Conservation (phyloP, 2,888 invertebrate genomes). For the Lasioglossum lativentre region DNA sequence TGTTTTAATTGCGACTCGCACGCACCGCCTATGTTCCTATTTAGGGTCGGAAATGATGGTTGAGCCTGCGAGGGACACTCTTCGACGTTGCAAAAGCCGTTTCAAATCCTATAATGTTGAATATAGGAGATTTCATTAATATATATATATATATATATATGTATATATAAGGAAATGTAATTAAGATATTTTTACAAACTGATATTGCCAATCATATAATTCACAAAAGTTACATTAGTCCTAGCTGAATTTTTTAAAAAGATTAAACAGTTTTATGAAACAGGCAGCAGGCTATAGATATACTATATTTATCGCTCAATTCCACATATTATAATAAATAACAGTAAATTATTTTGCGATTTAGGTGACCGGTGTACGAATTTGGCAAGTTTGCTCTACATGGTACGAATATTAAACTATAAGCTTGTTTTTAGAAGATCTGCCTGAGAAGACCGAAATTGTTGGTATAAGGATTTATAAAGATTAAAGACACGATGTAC, state of each 20-base stretch:
- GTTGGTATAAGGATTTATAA: background rate
- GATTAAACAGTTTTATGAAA: background rate
- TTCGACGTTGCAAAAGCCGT: background rate
- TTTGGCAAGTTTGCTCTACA: background rate
- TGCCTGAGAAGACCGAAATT: background rate
- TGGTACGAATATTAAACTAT: background rate
- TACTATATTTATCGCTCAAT: background rate
- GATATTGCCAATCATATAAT: background rate
- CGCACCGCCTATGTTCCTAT: conserved; percentile 26
- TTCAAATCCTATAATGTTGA: background rate
- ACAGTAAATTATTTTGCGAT: background rate
- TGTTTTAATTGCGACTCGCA: background rate
- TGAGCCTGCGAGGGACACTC: background rate
- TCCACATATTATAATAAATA: background rate
- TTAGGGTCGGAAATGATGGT: background rate
- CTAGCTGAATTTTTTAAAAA: background rate
- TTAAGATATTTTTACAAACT: background rate
- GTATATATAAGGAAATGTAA: background rate
- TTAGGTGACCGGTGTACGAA: background rate
- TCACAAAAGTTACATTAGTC: background rate
- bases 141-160: background rate
- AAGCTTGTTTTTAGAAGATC: background rate
- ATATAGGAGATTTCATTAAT: background rate
- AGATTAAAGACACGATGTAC: too few species aligned
- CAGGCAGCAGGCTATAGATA: background rate